Evolutionary conservation across 2,113 vertebrate genomes (phyloP).

Genomic region (Mugil cephalus): DNA sequence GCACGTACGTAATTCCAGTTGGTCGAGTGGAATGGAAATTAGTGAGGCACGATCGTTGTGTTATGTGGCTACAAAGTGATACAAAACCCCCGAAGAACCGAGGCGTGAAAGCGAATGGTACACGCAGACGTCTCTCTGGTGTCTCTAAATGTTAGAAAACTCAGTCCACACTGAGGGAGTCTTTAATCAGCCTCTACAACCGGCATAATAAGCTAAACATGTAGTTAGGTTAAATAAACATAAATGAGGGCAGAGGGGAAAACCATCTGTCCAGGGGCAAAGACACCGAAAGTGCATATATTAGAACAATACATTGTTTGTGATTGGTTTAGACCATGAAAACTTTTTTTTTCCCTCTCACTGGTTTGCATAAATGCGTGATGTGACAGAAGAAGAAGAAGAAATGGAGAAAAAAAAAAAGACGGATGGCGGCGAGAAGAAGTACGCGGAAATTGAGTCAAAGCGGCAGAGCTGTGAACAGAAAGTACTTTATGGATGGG

Average conservation of each 20-base stretch:
- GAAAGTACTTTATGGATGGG: constrained; percentile 31
- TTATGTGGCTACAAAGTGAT: constrained; percentile 18
- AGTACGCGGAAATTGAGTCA: constrained; percentile 27
- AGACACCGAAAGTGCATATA: too few species aligned
- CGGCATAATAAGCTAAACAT: too few species aligned
- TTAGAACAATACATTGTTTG: too few species aligned
- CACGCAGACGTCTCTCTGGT: neutral
- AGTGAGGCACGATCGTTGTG: neutral
- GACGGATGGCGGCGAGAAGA: neutral
- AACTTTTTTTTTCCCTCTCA: too few species aligned
- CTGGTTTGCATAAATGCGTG: neutral
- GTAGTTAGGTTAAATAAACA: too few species aligned
- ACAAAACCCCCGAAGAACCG: neutral
- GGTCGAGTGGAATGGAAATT: constrained; percentile 33
- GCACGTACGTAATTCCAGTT: constrained; percentile 6
- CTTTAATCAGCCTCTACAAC: too few species aligned
- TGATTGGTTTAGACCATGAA: too few species aligned
- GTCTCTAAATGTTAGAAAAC: too few species aligned
- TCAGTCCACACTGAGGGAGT: too few species aligned
- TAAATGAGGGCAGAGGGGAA: too few species aligned
- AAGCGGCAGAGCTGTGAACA: constrained; percentile 26
- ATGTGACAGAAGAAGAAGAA: neutral
- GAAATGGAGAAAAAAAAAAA: neutral
- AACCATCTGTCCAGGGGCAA: too few species aligned
- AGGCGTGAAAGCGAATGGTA: constrained; percentile 27